These are phyloP conservation scores for Lepidurus couesii DNA, from an alignment of 1,140 invertebrate species.

Conservation along the genomic window DNA sequence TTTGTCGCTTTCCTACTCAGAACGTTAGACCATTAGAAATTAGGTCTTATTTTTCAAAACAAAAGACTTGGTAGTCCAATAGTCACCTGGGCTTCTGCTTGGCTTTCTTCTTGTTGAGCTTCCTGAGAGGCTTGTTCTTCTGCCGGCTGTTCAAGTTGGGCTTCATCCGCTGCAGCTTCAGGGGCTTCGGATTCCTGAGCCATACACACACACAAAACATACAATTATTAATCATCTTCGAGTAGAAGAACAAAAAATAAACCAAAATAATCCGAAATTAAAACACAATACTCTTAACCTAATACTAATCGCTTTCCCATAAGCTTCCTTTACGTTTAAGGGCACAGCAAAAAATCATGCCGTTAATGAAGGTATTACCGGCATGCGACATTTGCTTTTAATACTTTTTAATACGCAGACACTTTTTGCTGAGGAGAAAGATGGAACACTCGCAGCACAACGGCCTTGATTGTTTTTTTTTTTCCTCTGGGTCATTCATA, in stretches of 20 bases:
- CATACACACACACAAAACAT: background rate
- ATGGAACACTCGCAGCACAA: background rate
- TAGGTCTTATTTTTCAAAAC: background rate
- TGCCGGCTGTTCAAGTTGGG: constrained; percentile 9
- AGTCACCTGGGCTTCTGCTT: constrained; percentile 17
- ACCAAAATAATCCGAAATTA: background rate
- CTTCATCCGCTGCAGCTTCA: background rate
- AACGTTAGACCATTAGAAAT: background rate
- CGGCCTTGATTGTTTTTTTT: background rate
- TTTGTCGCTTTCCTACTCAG: constrained; percentile 7
- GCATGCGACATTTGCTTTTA: background rate
- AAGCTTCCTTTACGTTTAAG: background rate
- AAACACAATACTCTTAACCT: background rate
- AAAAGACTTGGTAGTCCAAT: background rate
- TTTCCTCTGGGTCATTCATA: background rate
- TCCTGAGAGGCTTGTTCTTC: background rate
- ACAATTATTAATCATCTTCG: background rate
- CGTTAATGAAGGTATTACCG: constrained; percentile 5
- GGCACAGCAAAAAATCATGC: constrained; percentile 4
- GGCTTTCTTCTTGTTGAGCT: constrained; percentile 4
- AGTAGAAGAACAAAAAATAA: background rate
- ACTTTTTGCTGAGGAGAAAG: no score
- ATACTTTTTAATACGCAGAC: no score
- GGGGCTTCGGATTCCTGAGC: constrained; percentile 11
- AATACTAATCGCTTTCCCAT: background rate